Percentiles rank a stretch among this genome's conserved stretches.
Conservation (phyloP, 2,113 vertebrate genomes). For the Catharus minimus region DNA sequence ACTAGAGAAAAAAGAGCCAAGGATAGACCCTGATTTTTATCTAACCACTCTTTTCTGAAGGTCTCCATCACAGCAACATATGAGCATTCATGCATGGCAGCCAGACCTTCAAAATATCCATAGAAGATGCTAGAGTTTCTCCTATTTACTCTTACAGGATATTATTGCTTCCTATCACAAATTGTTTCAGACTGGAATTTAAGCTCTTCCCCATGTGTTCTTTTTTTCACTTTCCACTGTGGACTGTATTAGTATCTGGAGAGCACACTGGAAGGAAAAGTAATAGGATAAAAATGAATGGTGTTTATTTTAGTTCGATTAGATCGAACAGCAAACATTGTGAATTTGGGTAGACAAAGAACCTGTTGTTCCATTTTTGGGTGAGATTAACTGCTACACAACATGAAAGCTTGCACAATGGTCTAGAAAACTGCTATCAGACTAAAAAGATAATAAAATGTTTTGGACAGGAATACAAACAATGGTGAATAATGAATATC, state of each 20-base stretch:
- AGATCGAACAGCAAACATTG: not conserved
- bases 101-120: not conserved
- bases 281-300: not conserved
- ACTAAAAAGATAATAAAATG: constrained; percentile 47
- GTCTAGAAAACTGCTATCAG: constrained; percentile 16
- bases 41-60: not conserved
- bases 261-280: not conserved
- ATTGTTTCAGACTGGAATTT: not conserved
- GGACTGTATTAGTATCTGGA: not conserved
- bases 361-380: constrained; percentile 1
- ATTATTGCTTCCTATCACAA: not conserved
- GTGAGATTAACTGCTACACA: constrained; percentile 10
- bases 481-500: constrained; percentile 43
- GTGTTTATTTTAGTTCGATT: constrained; percentile 34
- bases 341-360: constrained; percentile 17
- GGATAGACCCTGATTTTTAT: not conserved
- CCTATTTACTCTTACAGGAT: not conserved
- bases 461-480: constrained; percentile 25
- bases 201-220: not conserved
- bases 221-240: not conserved
- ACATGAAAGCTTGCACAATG: not conserved
- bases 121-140: not conserved
- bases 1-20: not conserved
- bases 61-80: not conserved
- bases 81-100: not conserved